A percentile compares a stretch with the other conserved stretches of the same genome.
These are phyloP conservation scores for Philypnodon macrostomus DNA, from an alignment of 2,797 vertebrate genomes.

Conservation along the genomic window DNA sequence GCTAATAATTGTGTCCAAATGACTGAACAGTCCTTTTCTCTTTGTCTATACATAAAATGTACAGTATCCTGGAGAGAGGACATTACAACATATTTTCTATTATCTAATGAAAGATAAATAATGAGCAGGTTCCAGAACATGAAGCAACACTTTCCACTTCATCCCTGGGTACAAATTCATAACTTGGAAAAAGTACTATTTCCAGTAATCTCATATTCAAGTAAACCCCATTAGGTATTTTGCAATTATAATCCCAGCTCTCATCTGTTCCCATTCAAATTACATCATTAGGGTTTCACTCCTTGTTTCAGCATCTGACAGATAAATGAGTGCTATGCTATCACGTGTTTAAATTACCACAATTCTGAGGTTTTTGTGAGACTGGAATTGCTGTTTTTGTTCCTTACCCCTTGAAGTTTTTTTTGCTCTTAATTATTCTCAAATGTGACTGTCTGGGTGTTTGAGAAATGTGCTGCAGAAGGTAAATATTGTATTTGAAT, in stretches of 20 bases:
- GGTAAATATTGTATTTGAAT: slow-evolving; percentile 75
- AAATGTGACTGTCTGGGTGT: slow-evolving; percentile 58
- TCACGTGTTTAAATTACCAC: slow-evolving; percentile 42
- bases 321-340: slow-evolving; percentile 27
- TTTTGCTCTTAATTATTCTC: slow-evolving; percentile 62
- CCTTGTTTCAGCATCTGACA: slow-evolving; percentile 30
- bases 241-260: slow-evolving; percentile 38
- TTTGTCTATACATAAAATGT: neutral
- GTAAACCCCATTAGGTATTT: slow-evolving; percentile 27
- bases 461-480: slow-evolving; percentile 70
- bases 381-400: slow-evolving; percentile 24
- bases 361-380: slow-evolving; percentile 32
- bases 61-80: neutral
- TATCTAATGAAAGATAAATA: slow-evolving; percentile 28
- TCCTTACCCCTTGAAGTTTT: slow-evolving; percentile 47
- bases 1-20: too few species aligned
- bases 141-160: slow-evolving; percentile 41
- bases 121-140: slow-evolving; percentile 17
- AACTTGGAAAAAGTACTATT: slow-evolving; percentile 38
- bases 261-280: slow-evolving; percentile 54
- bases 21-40: too few species aligned
- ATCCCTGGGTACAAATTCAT: slow-evolving; percentile 32
- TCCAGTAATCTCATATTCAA: slow-evolving; percentile 47
- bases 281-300: slow-evolving; percentile 30
- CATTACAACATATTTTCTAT: slow-evolving; percentile 12